Conservation (phyloP, 2,113 vertebrate species). For the Corvus cornix region DNA sequence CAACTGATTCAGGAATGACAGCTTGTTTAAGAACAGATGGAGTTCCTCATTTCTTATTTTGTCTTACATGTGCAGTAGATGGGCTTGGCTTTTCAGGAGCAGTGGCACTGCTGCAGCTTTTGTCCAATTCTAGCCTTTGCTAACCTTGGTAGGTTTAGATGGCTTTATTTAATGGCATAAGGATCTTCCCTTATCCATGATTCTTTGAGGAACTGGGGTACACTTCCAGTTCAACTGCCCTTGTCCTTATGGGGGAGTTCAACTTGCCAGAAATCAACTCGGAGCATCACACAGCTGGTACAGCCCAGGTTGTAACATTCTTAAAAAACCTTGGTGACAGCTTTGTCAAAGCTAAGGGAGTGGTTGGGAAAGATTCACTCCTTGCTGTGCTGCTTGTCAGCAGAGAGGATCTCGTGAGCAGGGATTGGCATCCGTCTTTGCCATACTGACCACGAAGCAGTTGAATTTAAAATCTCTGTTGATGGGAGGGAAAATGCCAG, state of each 20-base stretch:
- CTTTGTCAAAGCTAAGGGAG: background rate
- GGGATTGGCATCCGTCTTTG: fast-evolving
- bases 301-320: fast-evolving
- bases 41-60: background rate
- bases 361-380: background rate
- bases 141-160: background rate
- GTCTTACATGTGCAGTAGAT: background rate
- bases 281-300: background rate
- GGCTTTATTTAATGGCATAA: background rate
- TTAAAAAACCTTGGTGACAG: background rate
- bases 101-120: background rate
- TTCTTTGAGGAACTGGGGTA: background rate
- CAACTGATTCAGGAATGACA: background rate
- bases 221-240: background rate
- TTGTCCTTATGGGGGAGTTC: background rate
- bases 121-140: background rate
- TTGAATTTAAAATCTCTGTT: background rate
- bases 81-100: background rate
- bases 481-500: background rate
- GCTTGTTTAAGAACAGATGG: background rate
- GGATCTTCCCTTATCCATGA: background rate
- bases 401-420: background rate
- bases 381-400: background rate
- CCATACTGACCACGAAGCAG: too few species aligned
- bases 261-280: background rate